Percentiles rank a stretch among this genome's conserved stretches.
phyloP scores from a whole-genome alignment of 1,140 invertebrate genomes.

The Branchinecta lynchi region DNA sequence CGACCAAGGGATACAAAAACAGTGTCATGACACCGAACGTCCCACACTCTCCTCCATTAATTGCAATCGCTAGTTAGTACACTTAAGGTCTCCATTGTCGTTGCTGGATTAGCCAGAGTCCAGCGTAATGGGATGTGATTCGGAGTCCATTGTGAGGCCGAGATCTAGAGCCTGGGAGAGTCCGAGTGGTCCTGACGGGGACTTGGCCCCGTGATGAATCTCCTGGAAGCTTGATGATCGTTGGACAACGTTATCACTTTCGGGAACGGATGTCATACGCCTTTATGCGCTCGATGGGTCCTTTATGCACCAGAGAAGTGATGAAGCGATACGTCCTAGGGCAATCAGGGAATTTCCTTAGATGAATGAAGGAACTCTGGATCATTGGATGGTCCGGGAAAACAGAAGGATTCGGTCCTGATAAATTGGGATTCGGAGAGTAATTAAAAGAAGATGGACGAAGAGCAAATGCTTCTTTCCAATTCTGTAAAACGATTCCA shows the following conservation, averaged over 20 bases:
- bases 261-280: slow-evolving; percentile 2
- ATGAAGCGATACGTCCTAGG: background rate
- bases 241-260: slow-evolving; percentile 6
- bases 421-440: background rate
- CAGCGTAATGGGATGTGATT: slow-evolving; percentile 11
- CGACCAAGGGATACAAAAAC: slow-evolving; percentile 1
- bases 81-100: slow-evolving; percentile 3
- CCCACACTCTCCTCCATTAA: background rate
- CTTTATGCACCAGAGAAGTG: background rate
- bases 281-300: background rate
- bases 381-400: background rate
- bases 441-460: background rate
- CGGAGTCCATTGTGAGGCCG: background rate
- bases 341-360: background rate
- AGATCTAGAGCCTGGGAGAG: slow-evolving; percentile 4
- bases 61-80: slow-evolving; percentile 5
- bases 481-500: background rate
- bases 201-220: background rate
- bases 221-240: background rate
- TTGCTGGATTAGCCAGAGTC: background rate
- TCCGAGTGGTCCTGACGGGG: background rate
- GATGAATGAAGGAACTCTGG: background rate
- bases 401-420: background rate
- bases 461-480: background rate
- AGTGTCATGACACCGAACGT: background rate